These are phyloP conservation scores for Indicator indicator DNA, from an alignment of 2,113 vertebrate species.

Conservation along the genomic window DNA sequence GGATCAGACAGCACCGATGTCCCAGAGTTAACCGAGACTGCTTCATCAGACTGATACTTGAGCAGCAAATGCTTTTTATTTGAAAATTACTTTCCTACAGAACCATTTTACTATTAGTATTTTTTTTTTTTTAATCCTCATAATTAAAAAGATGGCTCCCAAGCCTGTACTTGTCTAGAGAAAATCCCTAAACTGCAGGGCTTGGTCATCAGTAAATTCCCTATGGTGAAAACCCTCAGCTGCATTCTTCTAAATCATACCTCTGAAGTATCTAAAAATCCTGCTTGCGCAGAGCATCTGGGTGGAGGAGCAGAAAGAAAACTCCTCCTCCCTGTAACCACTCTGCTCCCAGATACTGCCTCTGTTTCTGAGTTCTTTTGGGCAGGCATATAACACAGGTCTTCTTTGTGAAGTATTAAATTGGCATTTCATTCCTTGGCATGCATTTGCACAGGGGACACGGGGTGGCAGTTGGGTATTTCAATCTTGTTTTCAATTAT, in stretches of 20 bases:
- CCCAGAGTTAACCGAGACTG: background rate
- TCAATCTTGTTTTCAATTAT: conserved; percentile 58
- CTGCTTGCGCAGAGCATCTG: background rate
- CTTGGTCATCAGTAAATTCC: background rate
- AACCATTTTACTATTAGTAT: background rate
- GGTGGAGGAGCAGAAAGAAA: background rate
- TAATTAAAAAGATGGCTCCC: background rate
- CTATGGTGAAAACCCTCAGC: background rate
- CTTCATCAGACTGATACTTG: background rate
- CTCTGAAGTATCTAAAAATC: background rate
- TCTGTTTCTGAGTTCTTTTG: background rate
- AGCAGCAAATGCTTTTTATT: background rate
- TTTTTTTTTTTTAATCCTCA: background rate
- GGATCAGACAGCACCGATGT: background rate
- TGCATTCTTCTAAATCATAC: background rate
- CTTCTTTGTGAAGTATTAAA: background rate
- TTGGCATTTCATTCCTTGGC: background rate
- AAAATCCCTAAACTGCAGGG: background rate
- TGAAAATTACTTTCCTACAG: background rate
- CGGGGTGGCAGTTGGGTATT: background rate
- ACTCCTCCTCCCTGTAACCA: fast-evolving
- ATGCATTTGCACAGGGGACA: background rate
- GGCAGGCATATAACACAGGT: fast-evolving
- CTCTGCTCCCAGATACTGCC: background rate
- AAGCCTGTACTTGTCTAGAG: background rate